Evolutionary conservation across 2,888 invertebrate species (phyloP), one percentile per base, ranked within the genome.

Genomic region (Sepiola atlantica): DNA sequence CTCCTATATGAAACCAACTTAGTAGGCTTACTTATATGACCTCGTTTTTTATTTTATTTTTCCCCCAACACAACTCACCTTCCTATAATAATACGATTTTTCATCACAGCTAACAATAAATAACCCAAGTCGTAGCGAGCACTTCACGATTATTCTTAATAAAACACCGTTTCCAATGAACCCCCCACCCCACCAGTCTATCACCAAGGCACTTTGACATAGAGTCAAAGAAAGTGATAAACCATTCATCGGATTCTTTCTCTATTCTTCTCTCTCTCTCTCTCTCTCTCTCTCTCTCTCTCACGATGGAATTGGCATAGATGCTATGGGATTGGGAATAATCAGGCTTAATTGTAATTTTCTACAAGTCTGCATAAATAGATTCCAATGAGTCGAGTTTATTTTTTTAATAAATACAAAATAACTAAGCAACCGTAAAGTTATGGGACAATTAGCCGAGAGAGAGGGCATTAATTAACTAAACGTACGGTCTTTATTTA

Each of bases 1-100:
- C n/a, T n/a, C 77, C n/a, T n/a, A 32, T 77, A n/a, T 77, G 77
- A 77, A 77, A 77, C 77, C 77, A 77, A 77, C n/a, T 77, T 77
- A 77, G 77, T 77, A 18, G 3, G 77, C 14, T 77, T 77, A 77
- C 77, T 77, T 77, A 77, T 32, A 77, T 32, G 77, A 77, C 77
- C 77, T 77, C n/a, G 4, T 77, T 77, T 77, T 77, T 61, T 4
- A 45, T 77, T 77, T 32, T 21, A 14, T 16, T 57, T 20, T 21
- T 57, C 21, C 16, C 55, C 16, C 24, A 24, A 18, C 57, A n/a
- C n/a, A n/a, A 16, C 77, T 77, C 77, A 77, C 77, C 77, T 77
- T 77, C 77, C n/a, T 77, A 77, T n/a, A 77, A 77, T n/a, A 77
- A 77, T 77, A 77, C 77, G 77, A 77, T 77, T 77, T 77, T 77